phyloP scores from a whole-genome alignment of 2,888 invertebrate genomes.

The Beris chalybata region DNA sequence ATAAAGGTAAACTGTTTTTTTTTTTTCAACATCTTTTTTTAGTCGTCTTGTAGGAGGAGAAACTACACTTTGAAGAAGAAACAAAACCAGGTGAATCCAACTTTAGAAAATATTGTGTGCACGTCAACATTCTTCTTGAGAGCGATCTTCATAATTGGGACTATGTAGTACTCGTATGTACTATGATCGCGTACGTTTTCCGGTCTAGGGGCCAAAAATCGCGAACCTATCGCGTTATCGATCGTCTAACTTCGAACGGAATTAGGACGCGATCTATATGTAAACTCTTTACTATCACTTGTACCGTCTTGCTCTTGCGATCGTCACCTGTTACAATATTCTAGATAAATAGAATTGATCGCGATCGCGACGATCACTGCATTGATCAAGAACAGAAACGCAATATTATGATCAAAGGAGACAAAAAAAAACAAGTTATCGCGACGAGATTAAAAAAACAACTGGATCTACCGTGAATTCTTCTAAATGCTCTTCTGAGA shows the following conservation, averaged over 20 bases:
- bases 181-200: no score
- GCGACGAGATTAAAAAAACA: slow-evolving; percentile 29
- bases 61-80: slow-evolving; percentile 2
- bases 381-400: background rate
- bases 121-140: slow-evolving; percentile 12
- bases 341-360: no score
- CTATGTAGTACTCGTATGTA: no score
- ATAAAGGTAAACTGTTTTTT: slow-evolving; percentile 18
- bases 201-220: no score
- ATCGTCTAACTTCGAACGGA: no score
- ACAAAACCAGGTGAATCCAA: slow-evolving; percentile 7
- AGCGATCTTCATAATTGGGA: no score
- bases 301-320: no score
- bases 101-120: slow-evolving; percentile 8
- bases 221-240: no score
- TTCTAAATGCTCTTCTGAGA: background rate
- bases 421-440: slow-evolving; percentile 23
- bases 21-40: slow-evolving; percentile 15
- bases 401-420: background rate
- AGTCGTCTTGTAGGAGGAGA: slow-evolving; percentile 19
- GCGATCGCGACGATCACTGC: no score
- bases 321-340: no score
- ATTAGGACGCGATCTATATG: no score
- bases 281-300: no score
- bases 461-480: slow-evolving; percentile 31